Base-by-base conservation (phyloP, 2,113 vertebrate genomes). In the Pelecanoides urinatrix region DNA sequence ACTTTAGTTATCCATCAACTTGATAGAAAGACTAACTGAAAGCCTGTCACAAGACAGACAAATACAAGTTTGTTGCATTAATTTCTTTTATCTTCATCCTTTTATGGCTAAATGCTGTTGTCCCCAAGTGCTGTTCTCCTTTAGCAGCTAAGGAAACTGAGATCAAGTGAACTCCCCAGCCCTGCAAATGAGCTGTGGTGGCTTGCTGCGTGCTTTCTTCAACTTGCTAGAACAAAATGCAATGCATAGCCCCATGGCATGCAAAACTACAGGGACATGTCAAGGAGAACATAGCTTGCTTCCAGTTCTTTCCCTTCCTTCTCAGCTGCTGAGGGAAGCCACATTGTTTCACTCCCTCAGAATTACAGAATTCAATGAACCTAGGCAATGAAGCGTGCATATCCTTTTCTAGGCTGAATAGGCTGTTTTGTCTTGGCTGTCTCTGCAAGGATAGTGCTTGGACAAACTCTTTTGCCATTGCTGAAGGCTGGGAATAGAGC, bases 201-300 rank as follows among this genome's bases (percentile, higher is more conserved):
- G 3, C 18, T 91, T 77, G 34, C 50, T 12, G 4, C 11, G 3
- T 49, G 30, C 9, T 68, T 82, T 38, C 47, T 42, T 80, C 29
- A 36, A 2, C 61, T 50, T 50, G 6, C 11, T 36, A 22, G 50
- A 68, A 16, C 22, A 77, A 83, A 89, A 58, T 11, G 6, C 7
- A 40, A 3, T 13, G 10, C 0, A 1, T 3, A 87, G 9, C 13
- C 16, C 29, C 10, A 7, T 1, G 3, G 3, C 17, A 30, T 16
- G 47, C 14, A 61, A 67, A 67, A 4, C n/a, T 88, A 23, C 13
- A 26, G 20, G 4, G 23, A 47, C 5, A 21, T 21, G 5, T 26
- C 44, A 73, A 47, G 30, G 29, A 52, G n/a, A 65, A 13, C 11
- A 17, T 52, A 0, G 0, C 6, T 85, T 63, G 3, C 34, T 71